Base-by-base conservation (phyloP, 1,140 invertebrate species). In the Solen grandis region DNA sequence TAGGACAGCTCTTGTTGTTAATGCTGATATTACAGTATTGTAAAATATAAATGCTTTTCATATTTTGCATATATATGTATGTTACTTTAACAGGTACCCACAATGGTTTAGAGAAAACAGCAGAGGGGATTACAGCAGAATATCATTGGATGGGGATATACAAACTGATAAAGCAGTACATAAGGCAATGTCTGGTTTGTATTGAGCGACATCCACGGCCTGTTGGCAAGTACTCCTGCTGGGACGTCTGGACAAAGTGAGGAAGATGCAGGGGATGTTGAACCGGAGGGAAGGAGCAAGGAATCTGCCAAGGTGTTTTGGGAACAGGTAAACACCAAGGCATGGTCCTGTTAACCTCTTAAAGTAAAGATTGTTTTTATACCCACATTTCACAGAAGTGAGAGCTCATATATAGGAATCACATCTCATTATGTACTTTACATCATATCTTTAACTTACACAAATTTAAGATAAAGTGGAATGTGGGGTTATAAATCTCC, bases 131-230 rank as follows among this genome's bases (percentile, higher is more conserved):
- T 22, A 55, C 60, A 0, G 29, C 74, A 25, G 36, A 77, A 29
- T 77, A 38, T 41, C 52, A 77, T 33, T 77, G 74, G 74, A 77
- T 66, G 52, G 74, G 62, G 25, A 77, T 77, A 4, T 77, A 77
- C 46, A 66, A 46, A 36, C 57, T 77, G 22, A 77, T 77, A 25
- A 77, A 68, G 29, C 27, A 77, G 27, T 77, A 38, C 22, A 77
- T 77, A 0, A 60, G 74, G n/a, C 74, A 77, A 50, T 77, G 74
- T 29, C 27, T 50, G 19, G 50, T 66, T 19, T 77, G 74, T 66
- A 13, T 77, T n/a, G 63, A 57, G 29, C 46, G 74, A 36, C 62
- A 77, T 41, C 74, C 74, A 14, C 66, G 63, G 63, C 36, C 41
- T 75, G 73, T 35, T 57, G 35, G 46, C 60, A 13, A 72, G 38